A percentile compares a stretch with the other conserved stretches of the same genome.
phyloP scores from a whole-genome alignment of 1,140 invertebrate species.

The Globodera rostochiensis region DNA sequence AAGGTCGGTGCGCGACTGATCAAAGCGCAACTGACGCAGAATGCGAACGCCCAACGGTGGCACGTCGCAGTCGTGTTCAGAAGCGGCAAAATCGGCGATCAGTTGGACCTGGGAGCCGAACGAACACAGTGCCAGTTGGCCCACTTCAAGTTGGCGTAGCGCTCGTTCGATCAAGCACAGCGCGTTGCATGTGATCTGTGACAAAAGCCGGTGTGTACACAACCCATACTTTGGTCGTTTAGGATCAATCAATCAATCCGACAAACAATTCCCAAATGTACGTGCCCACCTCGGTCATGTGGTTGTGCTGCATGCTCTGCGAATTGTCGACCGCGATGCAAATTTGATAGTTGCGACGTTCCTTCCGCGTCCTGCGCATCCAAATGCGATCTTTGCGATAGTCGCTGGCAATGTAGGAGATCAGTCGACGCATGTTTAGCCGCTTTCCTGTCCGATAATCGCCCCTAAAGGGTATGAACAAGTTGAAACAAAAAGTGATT shows the following conservation, averaged over 20 bases:
- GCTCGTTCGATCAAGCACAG: slow-evolving; percentile 88
- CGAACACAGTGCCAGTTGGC: slow-evolving; percentile 84
- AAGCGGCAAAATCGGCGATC: slow-evolving; percentile 73
- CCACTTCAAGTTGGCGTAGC: slow-evolving; percentile 86
- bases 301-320: slow-evolving; percentile 83
- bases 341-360: slow-evolving; percentile 93
- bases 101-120: slow-evolving; percentile 85
- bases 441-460: slow-evolving; percentile 94
- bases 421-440: slow-evolving; percentile 95
- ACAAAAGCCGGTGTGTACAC: neutral
- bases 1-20: slow-evolving; percentile 71
- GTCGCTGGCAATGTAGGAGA: slow-evolving; percentile 96
- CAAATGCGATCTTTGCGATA: slow-evolving; percentile 99
- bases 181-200: slow-evolving; percentile 85
- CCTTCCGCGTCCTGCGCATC: slow-evolving; percentile 90
- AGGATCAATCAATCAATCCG: no score
- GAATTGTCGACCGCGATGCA: slow-evolving; percentile 95
- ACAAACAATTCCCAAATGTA: neutral
- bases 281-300: slow-evolving; percentile 75
- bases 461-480: slow-evolving; percentile 70
- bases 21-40: slow-evolving; percentile 68
- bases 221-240: no score
- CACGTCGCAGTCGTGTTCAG: slow-evolving; percentile 36
- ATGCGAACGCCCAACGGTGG: slow-evolving; percentile 65
- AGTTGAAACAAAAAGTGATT: no score